Evolutionary conservation across 2,888 invertebrate species (phyloP), one percentile per base, ranked within the genome.

Genomic region (Cecidostiba fungosa): DNA sequence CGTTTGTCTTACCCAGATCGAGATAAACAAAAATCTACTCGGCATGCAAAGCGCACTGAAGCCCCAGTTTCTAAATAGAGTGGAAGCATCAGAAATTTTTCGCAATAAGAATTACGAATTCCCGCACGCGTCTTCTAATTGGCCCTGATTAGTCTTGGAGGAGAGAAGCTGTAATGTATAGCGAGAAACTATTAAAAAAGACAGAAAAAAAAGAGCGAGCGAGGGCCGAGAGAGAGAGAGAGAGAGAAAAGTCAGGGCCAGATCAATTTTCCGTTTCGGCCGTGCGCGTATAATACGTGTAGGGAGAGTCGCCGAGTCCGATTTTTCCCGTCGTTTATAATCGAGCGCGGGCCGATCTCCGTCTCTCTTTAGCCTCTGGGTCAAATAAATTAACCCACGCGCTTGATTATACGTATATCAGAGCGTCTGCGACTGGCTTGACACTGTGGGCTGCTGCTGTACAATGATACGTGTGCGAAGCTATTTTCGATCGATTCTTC

Each of bases 311-410:
- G n/a, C 43, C 26, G 16, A 29, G 23, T 39, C 39, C n/a, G 39
- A 43, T 72, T 23, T 43, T 39, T 36, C 36, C 72, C 72, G 39
- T n/a, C 72, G 32, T 12, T 74, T 32, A n/a, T n/a, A 29, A 47
- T 73, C 16, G 39, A 72, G 36, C 26, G 36, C 14, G 43, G 77
- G 32, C 66, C 79, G 43, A 70, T 81, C 81, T 78, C 77, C 59
- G 47, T 69, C 80, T 32, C 83, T 79, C 77, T 62, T 69, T 70
- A 29, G 69, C 80, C 80, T 81, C 73, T 88, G 88, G 91, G 91
- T 92, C 90, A 92, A 92, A 92, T 92, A 90, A 91, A 92, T 92
- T 92, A 91, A 92, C 92, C 91, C 89, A 77, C 85, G 70, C 12
- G 77, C 82, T 29, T 72, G 62, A 50, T 72, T 81, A 84, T 84